Evolutionary conservation across 2,888 invertebrate genomes (phyloP), one percentile per base, ranked within the genome.

Genomic region (Acrobasis consociella): DNA sequence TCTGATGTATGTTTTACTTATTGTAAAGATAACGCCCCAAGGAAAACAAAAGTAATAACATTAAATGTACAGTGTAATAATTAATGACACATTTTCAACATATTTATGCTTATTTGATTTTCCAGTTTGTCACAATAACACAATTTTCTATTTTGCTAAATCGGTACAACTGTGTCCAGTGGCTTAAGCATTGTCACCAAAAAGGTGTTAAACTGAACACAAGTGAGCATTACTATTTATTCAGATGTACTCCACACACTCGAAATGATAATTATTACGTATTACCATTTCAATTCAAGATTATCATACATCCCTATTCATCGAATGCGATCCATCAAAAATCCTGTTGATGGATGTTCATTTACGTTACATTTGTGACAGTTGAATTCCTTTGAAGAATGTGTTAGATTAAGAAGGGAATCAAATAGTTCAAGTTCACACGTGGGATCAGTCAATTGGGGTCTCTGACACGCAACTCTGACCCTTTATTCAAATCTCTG

Each of bases 261-360:
- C 76, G 70, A 80, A 77, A 80, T 74, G 76, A 84, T 87, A 82
- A 89, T 86, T 84, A 84, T 83, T 70, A 79, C 68, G 76, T 77
- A 91, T 91, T 91, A 86, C 79, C 89, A 91, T 91, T 79, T 86
- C 85, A 86, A 91, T 90, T 81, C 77, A 69, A 69, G 64, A 91
- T 91, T 91, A 86, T 71, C 89, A 91, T 91, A 89, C 78, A 83
- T 86, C 78, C 74, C 77, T 78, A 89, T 91, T 89, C 86, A 89
- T 85, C 69, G 69, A 72, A 74, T 69, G 67, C 78, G 68, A 91
- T 91, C 88, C 85, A 86, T 91, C 92, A 65, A 70, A 72, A 75
- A 76, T 64, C 70, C 73, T 70, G 68, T 72, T 85, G 86, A 89
- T 86, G 83, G 81, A 85, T 82, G 79, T 72, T 65, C 71, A 76